Evolutionary conservation across 2,797 vertebrate species (phyloP).

Genomic region (Morelia viridis): DNA sequence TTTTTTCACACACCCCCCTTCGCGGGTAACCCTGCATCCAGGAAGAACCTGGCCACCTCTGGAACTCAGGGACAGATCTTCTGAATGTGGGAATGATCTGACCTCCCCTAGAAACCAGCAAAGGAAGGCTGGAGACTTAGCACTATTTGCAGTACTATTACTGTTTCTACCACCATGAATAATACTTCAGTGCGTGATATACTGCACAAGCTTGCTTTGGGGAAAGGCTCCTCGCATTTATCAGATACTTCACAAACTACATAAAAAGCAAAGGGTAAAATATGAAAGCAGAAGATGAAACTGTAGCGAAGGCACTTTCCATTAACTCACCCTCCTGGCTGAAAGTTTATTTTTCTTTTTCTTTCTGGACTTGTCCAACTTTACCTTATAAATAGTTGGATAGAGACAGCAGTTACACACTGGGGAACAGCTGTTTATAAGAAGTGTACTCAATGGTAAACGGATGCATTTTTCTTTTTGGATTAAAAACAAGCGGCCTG

Average conservation of each 20-base stretch:
- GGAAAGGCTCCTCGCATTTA: too few relatives aligned
- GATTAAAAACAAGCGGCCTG: constrained; percentile 10
- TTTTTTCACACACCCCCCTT: too few relatives aligned
- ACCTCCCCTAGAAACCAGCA: neutral
- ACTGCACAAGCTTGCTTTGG: neutral
- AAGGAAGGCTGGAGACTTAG: too few relatives aligned
- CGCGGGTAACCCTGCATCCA: too few relatives aligned
- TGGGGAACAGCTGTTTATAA: constrained; percentile 16
- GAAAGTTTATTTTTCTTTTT: constrained; percentile 21
- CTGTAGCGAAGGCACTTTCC: neutral
- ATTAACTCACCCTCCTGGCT: constrained; percentile 23
- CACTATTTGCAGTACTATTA: neutral
- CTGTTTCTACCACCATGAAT: neutral
- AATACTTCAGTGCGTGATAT: neutral
- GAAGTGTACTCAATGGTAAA: neutral
- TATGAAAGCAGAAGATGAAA: neutral
- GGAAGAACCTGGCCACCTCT: too few relatives aligned
- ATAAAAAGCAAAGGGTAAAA: neutral
- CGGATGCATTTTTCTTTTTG: constrained; percentile 7
- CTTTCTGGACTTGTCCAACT: neutral
- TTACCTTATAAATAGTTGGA: constrained; percentile 10
- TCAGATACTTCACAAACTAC: neutral
- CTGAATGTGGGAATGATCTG: too few relatives aligned
- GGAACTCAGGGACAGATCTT: too few relatives aligned
- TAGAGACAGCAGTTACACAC: neutral